Conservation (phyloP, 2,113 vertebrate genomes). For the Vicugna pacos region DNA sequence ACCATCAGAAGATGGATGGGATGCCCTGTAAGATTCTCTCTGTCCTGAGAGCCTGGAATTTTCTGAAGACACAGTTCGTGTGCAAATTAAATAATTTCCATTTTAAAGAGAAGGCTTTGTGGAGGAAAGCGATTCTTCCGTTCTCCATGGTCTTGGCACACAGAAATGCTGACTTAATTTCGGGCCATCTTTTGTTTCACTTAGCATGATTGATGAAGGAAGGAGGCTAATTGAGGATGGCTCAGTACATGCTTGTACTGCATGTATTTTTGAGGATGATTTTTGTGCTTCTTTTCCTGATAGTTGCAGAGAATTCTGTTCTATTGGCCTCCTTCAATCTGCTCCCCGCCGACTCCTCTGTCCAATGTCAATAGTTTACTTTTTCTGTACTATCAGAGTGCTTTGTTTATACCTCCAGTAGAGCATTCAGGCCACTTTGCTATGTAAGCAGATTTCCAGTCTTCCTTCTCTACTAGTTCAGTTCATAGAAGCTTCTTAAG, state of each 20-base stretch:
- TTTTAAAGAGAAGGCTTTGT: constrained; percentile 16
- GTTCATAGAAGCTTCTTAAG: neutral
- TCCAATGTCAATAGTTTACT: neutral
- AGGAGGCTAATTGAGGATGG: neutral
- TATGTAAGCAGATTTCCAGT: neutral
- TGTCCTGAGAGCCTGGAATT: constrained; percentile 29
- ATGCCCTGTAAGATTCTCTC: neutral
- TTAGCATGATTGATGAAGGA: constrained; percentile 64
- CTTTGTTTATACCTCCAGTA: neutral
- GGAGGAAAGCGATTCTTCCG: constrained; percentile 47
- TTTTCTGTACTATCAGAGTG: neutral
- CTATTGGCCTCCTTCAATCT: neutral
- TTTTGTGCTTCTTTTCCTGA: constrained; percentile 25
- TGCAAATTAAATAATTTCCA: constrained; percentile 39
- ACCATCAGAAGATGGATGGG: neutral
- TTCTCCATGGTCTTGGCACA: constrained; percentile 48
- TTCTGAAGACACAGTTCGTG: constrained; percentile 28
- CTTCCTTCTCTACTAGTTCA: neutral
- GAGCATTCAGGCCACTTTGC: neutral
- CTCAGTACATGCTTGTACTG: neutral
- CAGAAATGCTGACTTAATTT: constrained; percentile 46
- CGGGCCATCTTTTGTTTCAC: constrained; percentile 32
- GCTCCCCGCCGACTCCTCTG: neutral
- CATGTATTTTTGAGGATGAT: constrained; percentile 9
- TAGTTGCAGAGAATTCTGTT: neutral